Base-by-base conservation (phyloP, 2,888 invertebrate species). In the Dynastes tityus region DNA sequence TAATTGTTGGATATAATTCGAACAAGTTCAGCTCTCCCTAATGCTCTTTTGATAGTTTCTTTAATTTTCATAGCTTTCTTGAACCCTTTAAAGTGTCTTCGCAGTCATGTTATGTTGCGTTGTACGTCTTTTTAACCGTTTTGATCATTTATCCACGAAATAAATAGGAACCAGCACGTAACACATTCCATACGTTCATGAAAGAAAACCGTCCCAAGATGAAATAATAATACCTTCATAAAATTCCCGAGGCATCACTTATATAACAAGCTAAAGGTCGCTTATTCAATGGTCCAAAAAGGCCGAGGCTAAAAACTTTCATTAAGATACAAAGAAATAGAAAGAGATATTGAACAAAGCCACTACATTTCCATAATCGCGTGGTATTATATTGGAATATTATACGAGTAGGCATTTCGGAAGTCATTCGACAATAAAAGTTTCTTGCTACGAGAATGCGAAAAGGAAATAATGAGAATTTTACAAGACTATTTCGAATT, bases 361-460 rank as follows among this genome's bases (percentile, higher is more conserved):
- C 68, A 29, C 29, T 68, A 68, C 68, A 68, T 68, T 68, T 51
- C 51, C 68, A 68, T 68, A 68, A 68, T 68, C 68, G 68, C 13
- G 11, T 13, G 29, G 13, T 27, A 68, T 68, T 68, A 68, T 68
- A 51, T 51, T 51, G 13, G 13, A 68, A 68, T 68, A 68, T 68
- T 68, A 68, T 68, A 29, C 68, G 51, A 45, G 49, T 49, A 51
- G 68, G 68, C 51, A n/a, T 68, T 51, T 29, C 9, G 51, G 51
- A 51, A 68, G 51, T 51, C 51, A 51, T 53, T 51, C 29, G 9
- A 51, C 6, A 68, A 68, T 68, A 68, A 27, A 51, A 68, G 32
- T 13, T 58, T 11, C 27, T 68, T 68, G 68, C 51, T n/a, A 51
- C 11, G 51, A 51, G 68, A 68, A 68, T 68, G 49, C n/a, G 68